These are phyloP conservation scores for Carposina sasakii DNA, from an alignment of 1,140 invertebrate genomes.

Conservation along the genomic window DNA sequence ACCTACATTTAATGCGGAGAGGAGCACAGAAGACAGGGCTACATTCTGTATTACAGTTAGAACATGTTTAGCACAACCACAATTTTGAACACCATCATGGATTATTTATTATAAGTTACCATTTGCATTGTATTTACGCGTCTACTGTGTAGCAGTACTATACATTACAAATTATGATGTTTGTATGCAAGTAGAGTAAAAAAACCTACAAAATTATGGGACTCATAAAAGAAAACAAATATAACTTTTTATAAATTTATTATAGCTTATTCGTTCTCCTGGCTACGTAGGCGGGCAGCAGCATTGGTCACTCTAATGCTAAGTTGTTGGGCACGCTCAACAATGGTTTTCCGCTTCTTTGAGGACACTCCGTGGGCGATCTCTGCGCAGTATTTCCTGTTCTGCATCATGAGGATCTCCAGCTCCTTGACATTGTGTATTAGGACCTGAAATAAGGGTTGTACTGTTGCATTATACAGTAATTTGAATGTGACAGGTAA, in stretches of 20 bases:
- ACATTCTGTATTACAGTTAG: too few relatives aligned
- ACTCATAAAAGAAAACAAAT: constrained; percentile 9
- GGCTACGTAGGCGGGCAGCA: constrained; percentile 94
- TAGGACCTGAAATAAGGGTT: constrained; percentile 75
- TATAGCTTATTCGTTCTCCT: constrained; percentile 95
- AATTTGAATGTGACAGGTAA: too few relatives aligned
- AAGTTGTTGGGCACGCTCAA: constrained; percentile 96
- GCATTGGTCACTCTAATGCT: constrained; percentile 97
- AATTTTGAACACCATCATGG: too few relatives aligned
- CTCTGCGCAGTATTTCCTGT: constrained; percentile 96
- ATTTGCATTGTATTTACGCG: too few relatives aligned
- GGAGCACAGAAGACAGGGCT: too few relatives aligned
- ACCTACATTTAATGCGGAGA: too few relatives aligned
- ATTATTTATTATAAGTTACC: too few relatives aligned
- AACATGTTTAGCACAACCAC: too few relatives aligned
- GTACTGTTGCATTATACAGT: neutral
- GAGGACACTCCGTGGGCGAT: constrained; percentile 97
- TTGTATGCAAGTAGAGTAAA: too few relatives aligned
- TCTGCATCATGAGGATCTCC: constrained; percentile 99
- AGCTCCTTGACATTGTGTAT: constrained; percentile 84
- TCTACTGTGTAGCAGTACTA: too few relatives aligned
- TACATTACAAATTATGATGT: too few relatives aligned
- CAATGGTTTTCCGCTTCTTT: constrained; percentile 96
- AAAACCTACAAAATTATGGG: too few relatives aligned
- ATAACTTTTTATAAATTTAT: constrained; percentile 23